Percentiles rank a stretch among this genome's conserved stretches.
These are phyloP conservation scores for Peromyscus leucopus DNA, from an alignment of 2,113 vertebrate species.

Conservation along the genomic window DNA sequence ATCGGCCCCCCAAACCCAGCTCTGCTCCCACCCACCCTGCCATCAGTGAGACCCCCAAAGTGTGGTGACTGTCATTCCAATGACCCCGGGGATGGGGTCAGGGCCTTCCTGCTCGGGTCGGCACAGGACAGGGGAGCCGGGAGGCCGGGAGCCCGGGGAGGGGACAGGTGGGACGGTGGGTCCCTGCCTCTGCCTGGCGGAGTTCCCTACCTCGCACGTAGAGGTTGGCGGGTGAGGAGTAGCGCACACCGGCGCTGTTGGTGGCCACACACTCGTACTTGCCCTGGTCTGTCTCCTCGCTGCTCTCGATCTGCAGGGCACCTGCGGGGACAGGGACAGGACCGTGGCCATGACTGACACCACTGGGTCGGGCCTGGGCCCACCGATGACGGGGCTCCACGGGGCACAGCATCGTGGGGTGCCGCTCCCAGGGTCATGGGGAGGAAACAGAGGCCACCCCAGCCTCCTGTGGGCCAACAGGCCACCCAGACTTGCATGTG, in stretches of 20 bases:
- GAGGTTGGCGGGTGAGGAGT: conserved; percentile 98
- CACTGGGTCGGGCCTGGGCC: fast-evolving
- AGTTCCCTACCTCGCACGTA: conserved; percentile 99
- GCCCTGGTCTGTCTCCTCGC: conserved; percentile 99
- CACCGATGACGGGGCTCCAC: background rate
- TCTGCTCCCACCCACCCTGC: background rate
- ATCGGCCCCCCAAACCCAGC: conserved; percentile 5
- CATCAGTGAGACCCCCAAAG: background rate
- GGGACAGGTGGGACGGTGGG: conserved; percentile 8
- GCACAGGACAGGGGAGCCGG: conserved; percentile 75
- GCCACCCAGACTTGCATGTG: background rate
- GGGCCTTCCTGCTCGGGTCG: conserved; percentile 66
- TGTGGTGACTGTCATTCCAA: background rate
- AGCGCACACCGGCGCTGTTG: conserved; percentile 98
- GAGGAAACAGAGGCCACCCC: background rate
- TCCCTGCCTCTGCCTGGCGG: conserved; percentile 81
- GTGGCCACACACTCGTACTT: conserved; percentile 99
- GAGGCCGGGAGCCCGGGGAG: conserved; percentile 65
- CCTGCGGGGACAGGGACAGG: conserved; percentile 88
- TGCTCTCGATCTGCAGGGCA: conserved; percentile 99
- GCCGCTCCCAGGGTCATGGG: background rate
- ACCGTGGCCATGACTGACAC: background rate
- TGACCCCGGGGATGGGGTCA: background rate
- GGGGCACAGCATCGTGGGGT: background rate
- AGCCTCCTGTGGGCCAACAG: background rate